Base-by-base conservation (phyloP, 2,113 vertebrate species). In the Geothlypis trichas region DNA sequence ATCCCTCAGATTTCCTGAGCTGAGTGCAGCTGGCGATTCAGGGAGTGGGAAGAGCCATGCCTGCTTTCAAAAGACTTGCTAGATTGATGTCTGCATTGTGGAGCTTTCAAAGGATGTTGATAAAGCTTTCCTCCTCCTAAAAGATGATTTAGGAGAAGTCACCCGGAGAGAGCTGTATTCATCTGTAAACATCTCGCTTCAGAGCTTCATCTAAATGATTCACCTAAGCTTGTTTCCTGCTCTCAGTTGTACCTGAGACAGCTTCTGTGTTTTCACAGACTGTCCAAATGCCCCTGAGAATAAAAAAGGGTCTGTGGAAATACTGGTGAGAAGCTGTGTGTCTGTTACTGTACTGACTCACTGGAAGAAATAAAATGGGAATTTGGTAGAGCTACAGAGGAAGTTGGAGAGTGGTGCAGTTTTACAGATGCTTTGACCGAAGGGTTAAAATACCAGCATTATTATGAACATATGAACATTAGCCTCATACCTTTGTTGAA, bases 51-150 rank as follows among this genome's bases (percentile, higher is more conserved):
- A 81, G 41, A 94, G 22, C 47, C 89, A 28, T 8, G n/a, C 51
- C 57, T 68, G 33, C 65, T 93, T 84, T 78, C 90, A 75, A 15
- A 95, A 55, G 39, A 31, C 59, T 84, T 55, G 31, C 24, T 86
- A 74, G 72, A 59, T 80, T 77, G 79, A 69, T 54, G 54, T 62
- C 42, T 88, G 63, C 67, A 22, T 94, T 94, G 58, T 83, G 63
- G 26, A 88, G 41, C 49, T 95, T 80, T 96, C 78, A 92, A 88
- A 91, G 39, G 90, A 42, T 39, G 72, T 83, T 93, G 58, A 80
- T 63, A 96, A 80, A 86, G 51, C 62, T 86, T 87, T 94, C 59
- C 54, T 85, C 41, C 69, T 87, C 37, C 58, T 54, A 21, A 92
- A 89, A 81, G 31, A 87, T 59, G 69, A 67, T 27, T 87, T 93